Evolutionary conservation across 2,797 vertebrate genomes (phyloP).

Genomic region (Helostoma temminkii): DNA sequence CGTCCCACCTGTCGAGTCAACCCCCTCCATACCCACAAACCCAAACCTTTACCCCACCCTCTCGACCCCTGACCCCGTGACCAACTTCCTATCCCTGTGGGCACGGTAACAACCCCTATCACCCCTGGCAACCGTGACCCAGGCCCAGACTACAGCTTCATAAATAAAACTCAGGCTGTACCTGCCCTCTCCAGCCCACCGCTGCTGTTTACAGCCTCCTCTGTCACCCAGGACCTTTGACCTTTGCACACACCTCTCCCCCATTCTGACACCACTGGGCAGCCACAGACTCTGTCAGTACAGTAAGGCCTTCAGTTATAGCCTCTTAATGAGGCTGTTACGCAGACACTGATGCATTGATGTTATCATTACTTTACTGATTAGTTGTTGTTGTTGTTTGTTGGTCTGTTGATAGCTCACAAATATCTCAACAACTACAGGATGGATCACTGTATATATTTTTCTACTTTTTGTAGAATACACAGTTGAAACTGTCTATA

Average conservation of each 20-base stretch:
- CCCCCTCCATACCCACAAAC: conserved; percentile 54
- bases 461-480: no score
- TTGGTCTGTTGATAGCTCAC: no score
- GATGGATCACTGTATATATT: no score
- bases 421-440: no score
- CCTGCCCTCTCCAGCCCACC: conserved; percentile 67
- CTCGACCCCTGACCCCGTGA: conserved; percentile 85
- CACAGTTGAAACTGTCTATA: no score
- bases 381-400: no score
- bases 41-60: conserved; percentile 52
- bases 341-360: no score
- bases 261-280: conserved; percentile 35
- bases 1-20: conserved; percentile 84
- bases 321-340: no score
- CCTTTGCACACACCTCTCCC: conserved; percentile 40
- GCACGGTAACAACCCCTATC: conserved; percentile 56
- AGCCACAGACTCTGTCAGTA: conserved; percentile 10
- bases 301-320: conserved; percentile 2
- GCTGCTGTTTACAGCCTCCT: conserved; percentile 66
- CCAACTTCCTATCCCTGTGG: conserved; percentile 85
- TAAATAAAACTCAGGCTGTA: conserved; percentile 81
- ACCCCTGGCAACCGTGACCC: conserved; percentile 69
- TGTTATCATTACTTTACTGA: no score
- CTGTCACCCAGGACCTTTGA: conserved; percentile 62
- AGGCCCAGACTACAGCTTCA: conserved; percentile 68